These are phyloP conservation scores for Leptopilina clavipes DNA, from an alignment of 1,140 invertebrate genomes.

Conservation along the genomic window DNA sequence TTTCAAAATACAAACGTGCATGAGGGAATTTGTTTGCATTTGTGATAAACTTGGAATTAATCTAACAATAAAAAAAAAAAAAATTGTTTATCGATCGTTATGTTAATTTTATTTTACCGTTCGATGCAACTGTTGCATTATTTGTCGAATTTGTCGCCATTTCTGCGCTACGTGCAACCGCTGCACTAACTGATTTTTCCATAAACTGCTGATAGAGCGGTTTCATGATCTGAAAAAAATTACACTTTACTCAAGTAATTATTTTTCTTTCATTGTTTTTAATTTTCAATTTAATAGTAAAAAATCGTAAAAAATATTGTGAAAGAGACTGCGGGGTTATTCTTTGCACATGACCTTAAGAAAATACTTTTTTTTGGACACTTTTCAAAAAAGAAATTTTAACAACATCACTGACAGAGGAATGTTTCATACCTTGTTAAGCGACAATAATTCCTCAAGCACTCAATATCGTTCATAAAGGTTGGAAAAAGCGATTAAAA, in stretches of 20 bases:
- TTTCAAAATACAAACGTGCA: neutral
- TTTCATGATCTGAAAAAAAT: conserved; percentile 86
- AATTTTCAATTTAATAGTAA: too few species aligned
- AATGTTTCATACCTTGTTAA: conserved; percentile 62
- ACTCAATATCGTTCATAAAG: conserved; percentile 61
- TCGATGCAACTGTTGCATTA: conserved; percentile 67
- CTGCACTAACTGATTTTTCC: conserved; percentile 86
- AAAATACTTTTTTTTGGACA: too few species aligned
- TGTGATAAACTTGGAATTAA: neutral
- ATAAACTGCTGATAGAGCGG: conserved; percentile 85
- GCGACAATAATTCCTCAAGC: conserved; percentile 63
- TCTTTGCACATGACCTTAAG: too few species aligned
- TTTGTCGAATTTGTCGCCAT: conserved; percentile 76
- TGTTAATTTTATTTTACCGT: conserved; percentile 79
- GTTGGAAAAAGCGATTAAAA: neutral
- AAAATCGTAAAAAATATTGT: too few species aligned
- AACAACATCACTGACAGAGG: too few species aligned
- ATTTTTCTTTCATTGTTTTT: too few species aligned
- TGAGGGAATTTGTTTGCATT: neutral
- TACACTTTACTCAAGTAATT: too few species aligned
- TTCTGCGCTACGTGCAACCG: conserved; percentile 83
- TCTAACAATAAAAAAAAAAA: neutral
- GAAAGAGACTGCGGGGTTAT: too few species aligned
- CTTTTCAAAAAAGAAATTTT: conserved; percentile 38
- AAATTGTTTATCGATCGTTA: conserved; percentile 66